Evolutionary conservation across 2,113 vertebrate genomes (phyloP).

Genomic region (Nesoenas mayeri): DNA sequence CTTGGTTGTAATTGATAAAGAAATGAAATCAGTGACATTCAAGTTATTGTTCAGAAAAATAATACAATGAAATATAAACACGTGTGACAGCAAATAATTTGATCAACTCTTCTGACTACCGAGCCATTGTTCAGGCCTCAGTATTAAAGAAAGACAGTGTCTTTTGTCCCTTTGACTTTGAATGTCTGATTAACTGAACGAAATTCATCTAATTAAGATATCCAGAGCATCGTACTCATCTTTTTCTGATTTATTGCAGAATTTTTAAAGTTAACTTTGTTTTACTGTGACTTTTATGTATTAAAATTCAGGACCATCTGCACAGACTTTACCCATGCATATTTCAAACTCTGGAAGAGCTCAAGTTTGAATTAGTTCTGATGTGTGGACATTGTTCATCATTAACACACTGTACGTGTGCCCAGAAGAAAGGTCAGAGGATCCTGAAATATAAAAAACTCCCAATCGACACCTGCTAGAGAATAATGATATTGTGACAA

Average conservation of each 20-base stretch:
- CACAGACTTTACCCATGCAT: conserved; percentile 65
- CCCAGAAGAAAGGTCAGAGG: conserved; percentile 70
- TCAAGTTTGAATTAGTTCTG: conserved; percentile 74
- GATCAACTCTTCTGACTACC: background rate
- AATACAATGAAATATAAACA: background rate
- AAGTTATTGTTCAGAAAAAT: background rate
- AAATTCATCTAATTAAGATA: conserved; percentile 69
- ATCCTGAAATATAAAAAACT: conserved; percentile 55
- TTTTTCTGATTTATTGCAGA: conserved; percentile 70
- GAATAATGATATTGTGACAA: conserved; percentile 36
- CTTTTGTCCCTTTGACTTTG: conserved; percentile 63
- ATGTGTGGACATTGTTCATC: conserved; percentile 73
- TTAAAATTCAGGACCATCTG: conserved; percentile 73
- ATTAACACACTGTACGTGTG: conserved; percentile 64
- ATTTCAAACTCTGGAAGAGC: conserved; percentile 72
- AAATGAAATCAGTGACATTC: background rate
- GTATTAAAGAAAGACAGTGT: background rate
- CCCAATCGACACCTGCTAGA: conserved; percentile 30
- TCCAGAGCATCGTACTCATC: conserved; percentile 52
- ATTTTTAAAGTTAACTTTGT: conserved; percentile 73
- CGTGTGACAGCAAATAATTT: background rate
- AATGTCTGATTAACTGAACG: conserved; percentile 57
- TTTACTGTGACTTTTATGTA: conserved; percentile 66
- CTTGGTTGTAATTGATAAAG: background rate
- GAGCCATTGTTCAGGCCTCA: background rate